Evolutionary conservation across 53 echinoderm and acorn worm species (phyloP).

Genomic region (Arbacia lixula): DNA sequence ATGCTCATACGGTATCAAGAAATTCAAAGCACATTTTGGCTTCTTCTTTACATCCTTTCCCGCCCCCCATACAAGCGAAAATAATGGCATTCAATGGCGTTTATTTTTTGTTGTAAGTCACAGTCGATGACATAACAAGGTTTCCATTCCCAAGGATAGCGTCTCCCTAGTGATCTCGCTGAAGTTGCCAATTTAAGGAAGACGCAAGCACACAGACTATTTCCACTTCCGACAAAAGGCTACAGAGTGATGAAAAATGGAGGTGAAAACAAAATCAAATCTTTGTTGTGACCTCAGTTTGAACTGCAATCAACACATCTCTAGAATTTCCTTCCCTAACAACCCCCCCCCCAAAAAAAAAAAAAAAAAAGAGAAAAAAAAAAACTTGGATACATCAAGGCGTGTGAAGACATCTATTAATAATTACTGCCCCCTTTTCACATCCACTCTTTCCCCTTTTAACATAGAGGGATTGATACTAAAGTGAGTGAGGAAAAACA

Average conservation of each 20-base stretch:
- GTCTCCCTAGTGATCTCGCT: not conserved
- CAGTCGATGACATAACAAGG: conserved; percentile 23
- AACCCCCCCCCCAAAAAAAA: too few relatives aligned
- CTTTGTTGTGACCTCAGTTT: not conserved
- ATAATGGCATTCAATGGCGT: too few relatives aligned
- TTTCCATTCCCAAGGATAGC: conserved; percentile 19
- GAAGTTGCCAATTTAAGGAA: conserved; percentile 34
- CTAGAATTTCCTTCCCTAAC: conserved; percentile 30
- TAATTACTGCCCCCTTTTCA: not conserved
- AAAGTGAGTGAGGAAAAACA: not conserved
- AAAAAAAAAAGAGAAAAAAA: not conserved
- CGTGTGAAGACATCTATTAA: conserved; percentile 45
- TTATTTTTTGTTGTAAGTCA: too few relatives aligned
- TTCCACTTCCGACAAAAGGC: conserved; percentile 26
- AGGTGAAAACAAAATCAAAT: not conserved
- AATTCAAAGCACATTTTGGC: too few relatives aligned
- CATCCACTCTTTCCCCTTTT: not conserved
- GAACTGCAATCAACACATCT: conserved; percentile 27
- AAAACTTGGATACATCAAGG: conserved; percentile 18
- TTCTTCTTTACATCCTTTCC: too few relatives aligned
- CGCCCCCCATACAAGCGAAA: too few relatives aligned
- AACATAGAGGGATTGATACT: not conserved
- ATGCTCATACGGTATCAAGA: too few relatives aligned
- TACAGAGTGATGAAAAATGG: conserved; percentile 16
- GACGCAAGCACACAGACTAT: conserved; percentile 35